Percentiles rank a stretch among this genome's conserved stretches.
These are phyloP conservation scores for Tuberolachnus salignus DNA, from an alignment of 2,888 invertebrate genomes.

Conservation along the genomic window DNA sequence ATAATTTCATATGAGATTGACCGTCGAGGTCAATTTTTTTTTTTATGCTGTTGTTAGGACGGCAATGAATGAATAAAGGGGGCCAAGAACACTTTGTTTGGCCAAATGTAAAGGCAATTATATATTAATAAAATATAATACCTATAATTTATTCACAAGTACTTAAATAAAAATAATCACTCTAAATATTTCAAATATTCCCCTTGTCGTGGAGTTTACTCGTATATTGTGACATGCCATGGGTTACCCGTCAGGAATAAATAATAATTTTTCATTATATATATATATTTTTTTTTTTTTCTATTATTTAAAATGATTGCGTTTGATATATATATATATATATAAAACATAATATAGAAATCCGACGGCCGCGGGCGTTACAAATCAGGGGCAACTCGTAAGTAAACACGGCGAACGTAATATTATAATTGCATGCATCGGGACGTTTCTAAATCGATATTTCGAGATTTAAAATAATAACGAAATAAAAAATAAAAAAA, in stretches of 20 bases:
- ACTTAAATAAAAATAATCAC: slow-evolving; percentile 17
- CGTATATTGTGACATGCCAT: background rate
- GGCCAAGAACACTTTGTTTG: slow-evolving; percentile 42
- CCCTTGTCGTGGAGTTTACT: slow-evolving; percentile 10
- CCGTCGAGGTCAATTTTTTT: slow-evolving; percentile 24
- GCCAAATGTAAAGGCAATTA: slow-evolving; percentile 36
- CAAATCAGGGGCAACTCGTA: background rate
- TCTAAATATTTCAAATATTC: slow-evolving; percentile 9
- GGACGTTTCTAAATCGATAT: slow-evolving; percentile 2
- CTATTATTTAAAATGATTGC: slow-evolving; percentile 15
- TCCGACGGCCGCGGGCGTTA: background rate
- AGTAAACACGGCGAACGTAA: background rate
- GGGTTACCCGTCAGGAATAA: background rate
- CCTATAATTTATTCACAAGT: slow-evolving; percentile 15
- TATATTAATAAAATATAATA: slow-evolving; percentile 39
- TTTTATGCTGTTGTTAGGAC: background rate
- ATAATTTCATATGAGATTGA: slow-evolving; percentile 23
- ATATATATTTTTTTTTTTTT: background rate
- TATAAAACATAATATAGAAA: background rate
- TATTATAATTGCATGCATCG: background rate
- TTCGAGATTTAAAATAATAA: background rate
- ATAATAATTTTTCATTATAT: slow-evolving; percentile 22
- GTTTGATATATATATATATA: background rate
- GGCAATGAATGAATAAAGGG: slow-evolving; percentile 49
- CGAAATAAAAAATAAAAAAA: too few relatives aligned